Base-by-base conservation (phyloP, 2,113 vertebrate species). In the Heteronetta atricapilla region DNA sequence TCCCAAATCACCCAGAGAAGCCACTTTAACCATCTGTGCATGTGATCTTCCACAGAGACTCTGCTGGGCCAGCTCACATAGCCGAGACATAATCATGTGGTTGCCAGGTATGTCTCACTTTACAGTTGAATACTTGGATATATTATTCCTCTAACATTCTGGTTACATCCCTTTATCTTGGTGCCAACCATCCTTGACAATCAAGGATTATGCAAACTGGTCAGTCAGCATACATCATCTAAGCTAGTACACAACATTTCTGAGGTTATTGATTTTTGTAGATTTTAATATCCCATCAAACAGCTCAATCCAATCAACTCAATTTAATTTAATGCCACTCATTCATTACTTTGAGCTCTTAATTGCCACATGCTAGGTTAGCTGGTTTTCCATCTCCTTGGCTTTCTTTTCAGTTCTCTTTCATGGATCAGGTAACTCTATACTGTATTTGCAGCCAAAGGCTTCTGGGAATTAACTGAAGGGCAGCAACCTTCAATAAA, bases 241-340 rank as follows among this genome's bases (percentile, higher is more conserved):
- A 69, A 68, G 3, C 26, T 40, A 40, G 75, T 58, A 66, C 5
- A 60, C 25, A 78, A 38, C 28, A 64, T 33, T 63, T 78, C 52
- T 44, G 69, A 88, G 12, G 33, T 81, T 90, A 91, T 38, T 48
- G 69, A 78, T 88, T 91, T 56, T 22, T 40, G 52, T 2, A 60
- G 64, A 78, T 88, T 82, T 90, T 84, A 84, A 75, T 76, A 76
- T 53, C 29, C 38, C 26, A 42, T 53, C 70, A 48, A 83, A 81
- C 29, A 94, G 60, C 26, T 19, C n/a, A 60, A 52, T 34, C 18
- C 68, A 42, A 94, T 94, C 83, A 94, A 93, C 33, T 93, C 60
- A 38, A 77, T 88, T 95, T 83, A 67, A 78, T 83, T 82, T 64
- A 89, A 69, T 52, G 73, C 34, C 68, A 89, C 60, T 92, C 58